Evolutionary conservation across 2,888 invertebrate genomes (phyloP).

Genomic region (Pyrgus malvae): DNA sequence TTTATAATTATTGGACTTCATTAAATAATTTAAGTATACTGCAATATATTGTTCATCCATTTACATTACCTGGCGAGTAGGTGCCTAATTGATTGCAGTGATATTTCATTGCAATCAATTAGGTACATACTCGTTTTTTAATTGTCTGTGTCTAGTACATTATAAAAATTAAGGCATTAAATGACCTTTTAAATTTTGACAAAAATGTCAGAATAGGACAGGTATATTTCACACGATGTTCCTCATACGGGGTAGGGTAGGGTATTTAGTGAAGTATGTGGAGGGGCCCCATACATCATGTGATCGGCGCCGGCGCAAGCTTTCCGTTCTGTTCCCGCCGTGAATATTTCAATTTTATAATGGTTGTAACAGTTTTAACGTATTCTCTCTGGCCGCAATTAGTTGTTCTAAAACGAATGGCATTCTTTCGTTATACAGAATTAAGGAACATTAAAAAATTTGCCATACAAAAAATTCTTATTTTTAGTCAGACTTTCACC

Average conservation of each 20-base stretch:
- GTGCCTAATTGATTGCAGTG: no score
- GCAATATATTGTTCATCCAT: no score
- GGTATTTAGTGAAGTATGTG: constrained; percentile 68
- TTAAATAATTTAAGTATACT: no score
- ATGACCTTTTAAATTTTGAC: neutral
- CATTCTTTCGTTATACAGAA: constrained; percentile 31
- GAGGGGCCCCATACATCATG: constrained; percentile 71
- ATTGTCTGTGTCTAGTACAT: no score
- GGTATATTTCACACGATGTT: constrained; percentile 53
- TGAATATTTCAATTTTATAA: constrained; percentile 54
- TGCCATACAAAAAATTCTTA: constrained; percentile 36
- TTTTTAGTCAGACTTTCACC: constrained; percentile 56
- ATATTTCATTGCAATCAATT: no score
- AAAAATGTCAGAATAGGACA: constrained; percentile 44
- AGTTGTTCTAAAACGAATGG: constrained; percentile 26
- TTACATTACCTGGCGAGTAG: no score
- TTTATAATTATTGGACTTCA: no score
- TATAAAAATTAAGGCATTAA: no score
- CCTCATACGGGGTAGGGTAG: constrained; percentile 55
- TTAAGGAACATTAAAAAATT: constrained; percentile 35
- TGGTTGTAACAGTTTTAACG: constrained; percentile 38
- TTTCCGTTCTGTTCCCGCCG: constrained; percentile 57
- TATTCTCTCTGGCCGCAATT: constrained; percentile 25
- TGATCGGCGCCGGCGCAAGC: constrained; percentile 67
- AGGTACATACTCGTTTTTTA: no score